A percentile compares a stretch with the other conserved stretches of the same genome.
Conservation (phyloP, 2,888 invertebrate genomes). For the Andrena bicolor region DNA sequence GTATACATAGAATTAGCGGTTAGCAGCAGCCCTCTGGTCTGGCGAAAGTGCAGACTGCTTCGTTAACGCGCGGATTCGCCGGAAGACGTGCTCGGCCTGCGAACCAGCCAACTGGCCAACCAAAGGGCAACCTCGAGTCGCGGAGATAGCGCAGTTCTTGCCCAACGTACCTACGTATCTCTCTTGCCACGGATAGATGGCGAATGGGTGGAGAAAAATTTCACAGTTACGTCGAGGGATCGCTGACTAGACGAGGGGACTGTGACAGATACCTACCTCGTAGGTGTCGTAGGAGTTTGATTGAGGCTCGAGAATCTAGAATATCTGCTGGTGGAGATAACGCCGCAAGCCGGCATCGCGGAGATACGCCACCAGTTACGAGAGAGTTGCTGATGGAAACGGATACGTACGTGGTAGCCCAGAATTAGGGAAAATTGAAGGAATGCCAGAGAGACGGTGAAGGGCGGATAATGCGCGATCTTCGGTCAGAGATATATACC, state of each 20-base stretch:
- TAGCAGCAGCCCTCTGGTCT: slow-evolving; percentile 49
- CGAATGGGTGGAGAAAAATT: too few species aligned
- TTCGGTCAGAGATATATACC: background rate
- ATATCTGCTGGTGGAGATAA: background rate
- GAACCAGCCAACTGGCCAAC: slow-evolving; percentile 37
- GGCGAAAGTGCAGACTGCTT: slow-evolving; percentile 68
- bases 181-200: too few species aligned
- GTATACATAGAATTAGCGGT: slow-evolving; percentile 70
- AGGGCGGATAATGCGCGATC: slow-evolving; percentile 3
- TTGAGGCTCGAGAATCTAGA: too few species aligned
- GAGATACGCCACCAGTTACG: too few species aligned
- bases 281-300: too few species aligned
- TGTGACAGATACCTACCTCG: too few species aligned
- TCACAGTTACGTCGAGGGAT: too few species aligned
- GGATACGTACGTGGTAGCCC: background rate
- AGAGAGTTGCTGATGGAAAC: background rate
- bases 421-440: slow-evolving; percentile 17
- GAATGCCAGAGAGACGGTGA: background rate
- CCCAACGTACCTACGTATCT: too few species aligned
- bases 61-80: slow-evolving; percentile 67
- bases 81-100: slow-evolving; percentile 68
- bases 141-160: background rate
- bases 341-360: background rate
- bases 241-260: too few species aligned
- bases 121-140: background rate